These are phyloP conservation scores for Orthonychiurus folsomi DNA, from an alignment of 2,888 invertebrate genomes.

Conservation along the genomic window DNA sequence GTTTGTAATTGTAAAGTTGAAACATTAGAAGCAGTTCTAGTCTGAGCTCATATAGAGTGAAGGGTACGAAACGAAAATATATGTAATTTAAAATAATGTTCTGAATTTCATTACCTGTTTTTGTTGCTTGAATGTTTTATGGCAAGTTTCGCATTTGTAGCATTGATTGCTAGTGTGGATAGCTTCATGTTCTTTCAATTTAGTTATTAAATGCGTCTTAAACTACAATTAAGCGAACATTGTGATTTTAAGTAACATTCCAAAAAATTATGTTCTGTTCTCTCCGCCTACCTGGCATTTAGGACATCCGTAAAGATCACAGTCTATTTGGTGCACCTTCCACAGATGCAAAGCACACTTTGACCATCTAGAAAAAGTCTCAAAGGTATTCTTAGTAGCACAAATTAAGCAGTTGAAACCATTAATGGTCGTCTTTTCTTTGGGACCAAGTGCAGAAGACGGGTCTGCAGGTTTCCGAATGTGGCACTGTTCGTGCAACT, in stretches of 20 bases:
- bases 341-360: slow-evolving; percentile 60
- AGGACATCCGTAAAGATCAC: slow-evolving; percentile 68
- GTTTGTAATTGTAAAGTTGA: no score
- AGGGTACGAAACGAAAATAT: no score
- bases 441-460: not conserved
- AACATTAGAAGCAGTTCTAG: no score
- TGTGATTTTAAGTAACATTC: no score
- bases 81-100: no score
- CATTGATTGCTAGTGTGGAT: slow-evolving; percentile 27
- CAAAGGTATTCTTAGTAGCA: slow-evolving; percentile 13
- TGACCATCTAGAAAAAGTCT: slow-evolving; percentile 55
- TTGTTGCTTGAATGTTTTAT: slow-evolving; percentile 36
- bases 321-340: slow-evolving; percentile 60
- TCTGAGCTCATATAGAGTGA: no score
- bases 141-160: slow-evolving; percentile 32
- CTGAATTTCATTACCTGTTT: slow-evolving; percentile 39
- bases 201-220: slow-evolving; percentile 31
- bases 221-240: slow-evolving; percentile 26
- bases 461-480: slow-evolving; percentile 5
- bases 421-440: slow-evolving; percentile 4
- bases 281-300: slow-evolving; percentile 54
- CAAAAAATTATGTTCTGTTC: no score
- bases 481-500: slow-evolving; percentile 38
- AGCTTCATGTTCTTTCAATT: slow-evolving; percentile 35
- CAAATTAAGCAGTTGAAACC: slow-evolving; percentile 8